These are phyloP conservation scores for Pseudachorutes palmiensis DNA, from an alignment of 1,140 invertebrate species.

Conservation along the genomic window DNA sequence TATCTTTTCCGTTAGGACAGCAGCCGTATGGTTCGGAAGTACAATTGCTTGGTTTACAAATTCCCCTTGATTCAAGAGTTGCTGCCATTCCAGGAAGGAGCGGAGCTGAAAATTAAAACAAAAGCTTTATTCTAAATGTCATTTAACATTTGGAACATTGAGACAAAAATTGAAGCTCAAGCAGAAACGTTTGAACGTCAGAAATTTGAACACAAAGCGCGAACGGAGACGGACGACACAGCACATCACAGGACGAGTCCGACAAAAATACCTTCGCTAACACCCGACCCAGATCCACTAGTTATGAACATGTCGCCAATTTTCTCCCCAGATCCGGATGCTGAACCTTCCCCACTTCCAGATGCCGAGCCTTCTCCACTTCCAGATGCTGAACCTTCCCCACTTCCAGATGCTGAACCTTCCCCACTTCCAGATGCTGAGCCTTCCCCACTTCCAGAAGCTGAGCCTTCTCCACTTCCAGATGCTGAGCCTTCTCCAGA, in stretches of 20 bases:
- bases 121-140: background rate
- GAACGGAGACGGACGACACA: no score
- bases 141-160: background rate
- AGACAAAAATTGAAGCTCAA: background rate
- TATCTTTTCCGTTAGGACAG: constrained; percentile 74
- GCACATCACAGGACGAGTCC: no score
- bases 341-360: background rate
- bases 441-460: background rate
- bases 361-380: background rate
- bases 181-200: background rate
- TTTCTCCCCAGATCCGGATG: background rate
- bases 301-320: background rate
- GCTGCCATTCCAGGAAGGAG: background rate
- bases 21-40: constrained; percentile 69
- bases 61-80: background rate
- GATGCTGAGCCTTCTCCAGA: background rate
- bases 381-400: background rate
- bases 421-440: background rate
- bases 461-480: background rate
- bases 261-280: no score
- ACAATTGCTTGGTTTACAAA: constrained; percentile 47
- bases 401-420: background rate
- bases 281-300: constrained; percentile 1
- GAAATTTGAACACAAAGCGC: no score
- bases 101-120: background rate